Base-by-base conservation (phyloP, 2,113 vertebrate species). In the Conger conger region DNA sequence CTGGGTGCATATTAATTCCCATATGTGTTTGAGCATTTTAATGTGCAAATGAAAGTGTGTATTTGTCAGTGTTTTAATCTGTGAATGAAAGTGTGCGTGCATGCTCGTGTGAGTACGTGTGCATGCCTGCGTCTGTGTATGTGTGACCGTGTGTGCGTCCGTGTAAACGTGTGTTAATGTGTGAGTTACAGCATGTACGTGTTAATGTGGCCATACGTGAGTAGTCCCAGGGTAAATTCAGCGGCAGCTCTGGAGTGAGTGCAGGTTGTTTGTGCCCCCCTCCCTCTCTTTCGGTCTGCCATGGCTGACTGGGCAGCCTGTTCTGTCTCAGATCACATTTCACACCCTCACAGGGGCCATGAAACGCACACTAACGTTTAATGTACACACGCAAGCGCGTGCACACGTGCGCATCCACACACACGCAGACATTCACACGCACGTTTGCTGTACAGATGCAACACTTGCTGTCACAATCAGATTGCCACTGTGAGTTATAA, bases 281-380 rank as follows among this genome's bases (percentile, higher is more conserved):
- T 23, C 79, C 53, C 1, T 23, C 37, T 40, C 38, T 23, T 35
- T 16, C 37, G 18, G 57, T 42, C 82, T 83, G 81, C 57, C 77
- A 83, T 83, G 85, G 85, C 81, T 86, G 82, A 86, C 45, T 20
- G 82, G 54, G 50, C 85, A 82, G 37, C 36, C 15, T 40, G 53
- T 54, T 53, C 63, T 40, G 15, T 63, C 27, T 37, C 23, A 82
- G 79, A 86, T 83, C 53, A 45, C 82, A 86, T 86, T 86, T 86
- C 83, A 79, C 76, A 60, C 45, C 76, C 50, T 53, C 54, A 40
- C 40, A 3, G 40, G 82, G 37, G 30, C 63, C 40, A 27, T 27
- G 57, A 63, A 63, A 27, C 57, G 8, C 57, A 63, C 57, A 77
- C 73, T 82, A 4, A 35, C 53, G 9, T 42, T 50, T 76, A 17